A percentile compares a stretch with the other conserved stretches of the same genome.
Conservation (phyloP, 2,888 invertebrate species). For the Psylliodes chrysocephalus region DNA sequence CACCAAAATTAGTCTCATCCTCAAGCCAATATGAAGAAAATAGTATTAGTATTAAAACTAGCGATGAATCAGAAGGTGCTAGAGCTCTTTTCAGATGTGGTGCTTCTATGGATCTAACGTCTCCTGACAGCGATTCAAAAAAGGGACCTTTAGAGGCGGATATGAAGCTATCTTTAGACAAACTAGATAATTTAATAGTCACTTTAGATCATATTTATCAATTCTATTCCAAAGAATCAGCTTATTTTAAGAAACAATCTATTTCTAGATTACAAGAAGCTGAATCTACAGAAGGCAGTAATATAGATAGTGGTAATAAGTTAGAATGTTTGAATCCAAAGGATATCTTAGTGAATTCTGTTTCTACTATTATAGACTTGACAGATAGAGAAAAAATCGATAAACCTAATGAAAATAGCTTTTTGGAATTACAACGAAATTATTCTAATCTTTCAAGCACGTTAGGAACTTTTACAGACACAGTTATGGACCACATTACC, state of each 20-base stretch:
- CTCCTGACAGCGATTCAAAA: not conserved
- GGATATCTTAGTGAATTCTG: no score
- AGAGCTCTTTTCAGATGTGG: not conserved
- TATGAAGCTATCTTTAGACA: slow-evolving; percentile 1
- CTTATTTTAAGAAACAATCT: not conserved
- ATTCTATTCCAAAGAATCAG: slow-evolving; percentile 1
- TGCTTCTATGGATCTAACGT: not conserved
- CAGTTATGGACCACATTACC: slow-evolving; percentile 1
- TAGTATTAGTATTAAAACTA: no score
- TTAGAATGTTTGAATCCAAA: not conserved
- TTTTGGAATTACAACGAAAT: not conserved
- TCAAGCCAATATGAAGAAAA: not conserved
- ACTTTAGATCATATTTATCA: slow-evolving; percentile 7
- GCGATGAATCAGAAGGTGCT: not conserved
- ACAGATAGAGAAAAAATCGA: not conserved
- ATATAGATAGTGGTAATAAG: not conserved
- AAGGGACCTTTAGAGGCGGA: not conserved
- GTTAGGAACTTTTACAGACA: not conserved
- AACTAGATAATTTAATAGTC: slow-evolving; percentile 4
- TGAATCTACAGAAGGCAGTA: not conserved
- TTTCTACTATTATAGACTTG: no score
- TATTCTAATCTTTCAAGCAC: not conserved
- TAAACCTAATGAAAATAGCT: not conserved
- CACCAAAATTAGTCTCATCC: not conserved
- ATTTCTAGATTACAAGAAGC: not conserved